phyloP scores from a whole-genome alignment of 2,113 vertebrate species.

The Gadus chalcogrammus region DNA sequence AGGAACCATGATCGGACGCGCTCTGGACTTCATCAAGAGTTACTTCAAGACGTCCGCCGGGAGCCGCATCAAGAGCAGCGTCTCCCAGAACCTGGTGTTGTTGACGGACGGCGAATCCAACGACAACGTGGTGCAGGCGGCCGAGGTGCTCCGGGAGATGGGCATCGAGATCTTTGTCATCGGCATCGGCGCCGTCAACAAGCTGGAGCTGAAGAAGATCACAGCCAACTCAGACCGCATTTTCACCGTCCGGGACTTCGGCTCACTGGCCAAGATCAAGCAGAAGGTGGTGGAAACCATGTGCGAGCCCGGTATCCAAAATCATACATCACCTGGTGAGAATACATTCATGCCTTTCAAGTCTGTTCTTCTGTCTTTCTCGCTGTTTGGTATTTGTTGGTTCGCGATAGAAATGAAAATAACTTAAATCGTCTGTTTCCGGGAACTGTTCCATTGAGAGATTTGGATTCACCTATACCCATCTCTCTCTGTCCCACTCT shows the following conservation, averaged over 20 bases:
- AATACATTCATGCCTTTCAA: background rate
- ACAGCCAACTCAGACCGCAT: conserved; percentile 42
- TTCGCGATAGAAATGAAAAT: too few relatives aligned
- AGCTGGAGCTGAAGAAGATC: conserved; percentile 65
- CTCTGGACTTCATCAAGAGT: conserved; percentile 45
- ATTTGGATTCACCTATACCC: too few relatives aligned
- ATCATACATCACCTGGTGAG: background rate
- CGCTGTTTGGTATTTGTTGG: too few relatives aligned
- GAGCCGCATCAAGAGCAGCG: conserved; percentile 38
- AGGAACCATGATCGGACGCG: conserved; percentile 58
- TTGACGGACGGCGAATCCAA: conserved; percentile 73
- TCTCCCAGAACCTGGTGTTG: conserved; percentile 75
- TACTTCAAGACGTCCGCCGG: conserved; percentile 65
- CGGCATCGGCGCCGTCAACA: conserved; percentile 57
- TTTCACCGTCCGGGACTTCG: conserved; percentile 60
- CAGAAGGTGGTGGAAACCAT: conserved; percentile 62
- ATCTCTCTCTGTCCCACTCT: too few relatives aligned
- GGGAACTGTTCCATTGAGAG: too few relatives aligned
- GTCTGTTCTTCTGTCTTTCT: background rate
- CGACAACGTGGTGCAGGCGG: conserved; percentile 52
- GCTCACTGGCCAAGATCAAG: conserved; percentile 49
- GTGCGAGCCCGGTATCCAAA: conserved; percentile 34
- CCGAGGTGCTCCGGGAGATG: conserved; percentile 37
- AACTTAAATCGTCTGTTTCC: too few relatives aligned
- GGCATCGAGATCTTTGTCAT: conserved; percentile 67